Conservation (phyloP, 2,797 vertebrate species). For the Spondyliosoma cantharus region DNA sequence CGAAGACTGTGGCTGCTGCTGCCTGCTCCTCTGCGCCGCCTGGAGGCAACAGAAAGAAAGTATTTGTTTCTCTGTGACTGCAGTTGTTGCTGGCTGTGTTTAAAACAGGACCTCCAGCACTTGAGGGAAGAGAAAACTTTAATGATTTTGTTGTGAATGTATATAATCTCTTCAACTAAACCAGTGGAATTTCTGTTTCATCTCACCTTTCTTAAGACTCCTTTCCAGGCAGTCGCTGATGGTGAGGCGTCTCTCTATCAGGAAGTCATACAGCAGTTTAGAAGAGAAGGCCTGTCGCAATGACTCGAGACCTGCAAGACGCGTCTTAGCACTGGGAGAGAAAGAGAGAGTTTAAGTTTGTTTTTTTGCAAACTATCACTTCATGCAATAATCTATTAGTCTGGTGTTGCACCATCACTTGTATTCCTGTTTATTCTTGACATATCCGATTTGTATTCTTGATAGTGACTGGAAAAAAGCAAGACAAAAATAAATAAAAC, state of each 20-base stretch:
- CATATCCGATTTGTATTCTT: not conserved
- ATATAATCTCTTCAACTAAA: not conserved
- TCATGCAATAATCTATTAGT: not conserved
- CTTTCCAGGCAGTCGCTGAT: constrained; percentile 91
- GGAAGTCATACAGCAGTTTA: constrained; percentile 87
- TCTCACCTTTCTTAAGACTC: constrained; percentile 85
- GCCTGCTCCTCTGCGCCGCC: constrained; percentile 94
- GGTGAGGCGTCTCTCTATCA: constrained; percentile 89
- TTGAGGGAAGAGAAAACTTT: not conserved
- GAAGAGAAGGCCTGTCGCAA: constrained; percentile 89
- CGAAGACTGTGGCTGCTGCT: constrained; percentile 86
- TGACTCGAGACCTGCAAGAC: constrained; percentile 88
- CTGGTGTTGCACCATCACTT: not conserved
- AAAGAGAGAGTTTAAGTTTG: not conserved
- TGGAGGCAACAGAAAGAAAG: constrained; percentile 55
- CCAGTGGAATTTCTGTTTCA: not conserved
- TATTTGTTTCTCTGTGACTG: not conserved
- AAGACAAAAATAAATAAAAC: no score
- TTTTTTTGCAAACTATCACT: not conserved
- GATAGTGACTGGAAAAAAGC: not conserved
- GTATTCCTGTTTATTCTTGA: not conserved
- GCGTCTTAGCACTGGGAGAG: constrained; percentile 81
- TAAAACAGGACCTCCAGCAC: constrained; percentile 77
- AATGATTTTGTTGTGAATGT: not conserved
- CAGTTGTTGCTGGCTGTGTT: constrained; percentile 78